Base-by-base conservation (phyloP, 2,113 vertebrate species). In the Columba livia region DNA sequence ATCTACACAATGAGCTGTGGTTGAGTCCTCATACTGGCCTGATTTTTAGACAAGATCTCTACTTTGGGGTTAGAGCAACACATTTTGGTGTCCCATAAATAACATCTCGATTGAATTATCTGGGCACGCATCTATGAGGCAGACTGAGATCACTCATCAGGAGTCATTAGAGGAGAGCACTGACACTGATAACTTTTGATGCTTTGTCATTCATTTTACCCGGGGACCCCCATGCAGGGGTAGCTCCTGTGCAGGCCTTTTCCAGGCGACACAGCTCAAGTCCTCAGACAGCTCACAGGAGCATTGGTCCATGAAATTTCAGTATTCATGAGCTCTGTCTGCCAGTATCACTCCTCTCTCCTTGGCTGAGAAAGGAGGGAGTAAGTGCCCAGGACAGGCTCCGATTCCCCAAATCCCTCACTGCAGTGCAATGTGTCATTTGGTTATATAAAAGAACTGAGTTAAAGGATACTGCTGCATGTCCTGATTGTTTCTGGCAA, bases 321-420 rank as follows among this genome's bases (percentile, higher is more conserved):
- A 29, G 70, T 58, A 81, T 89, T 77, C 84, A 82, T 69, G 70
- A 75, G 0, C 66, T 91, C 58, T 62, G 74, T 70, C 0, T 88
- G 85, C 28, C 73, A 48, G 47, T 3, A 81, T 75, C 85, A 24
- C 23, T 94, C 19, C 47, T 87, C 78, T 89, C 74, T 75, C 56
- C 89, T 70, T 94, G 87, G 84, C 71, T 88, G 62, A 34, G 58
- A 82, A 77, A 58, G 28, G 70, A 79, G 51, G 47, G 40, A 81
- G 8, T 9, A 29, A 89, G 31, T 65, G 66, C 87, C 0, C 19
- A 78, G 87, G 69, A 78, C 24, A 74, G 77, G 61, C 60, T 96
- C 60, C 8, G 29, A 78, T 26, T 88, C 85, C 81, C 90, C 81
- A 82, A 8, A 74, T 91, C 73, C 73, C 85, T 94, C 87, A 40